Evolutionary conservation across 2,113 vertebrate species (phyloP), one percentile per base, ranked within the genome.

Genomic region (Eolophus roseicapilla): DNA sequence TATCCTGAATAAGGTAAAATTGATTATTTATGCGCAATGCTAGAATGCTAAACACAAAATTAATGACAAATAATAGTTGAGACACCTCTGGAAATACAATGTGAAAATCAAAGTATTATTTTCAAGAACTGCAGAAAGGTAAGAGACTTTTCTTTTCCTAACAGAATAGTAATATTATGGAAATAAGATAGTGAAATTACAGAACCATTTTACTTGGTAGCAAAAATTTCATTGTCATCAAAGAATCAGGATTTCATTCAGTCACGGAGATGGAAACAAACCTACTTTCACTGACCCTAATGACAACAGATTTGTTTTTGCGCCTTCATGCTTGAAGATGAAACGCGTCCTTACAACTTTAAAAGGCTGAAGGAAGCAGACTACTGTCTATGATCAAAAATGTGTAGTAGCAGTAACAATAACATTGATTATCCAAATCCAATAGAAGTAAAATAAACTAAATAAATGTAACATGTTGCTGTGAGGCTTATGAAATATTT

Each of bases 121-220:
- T 84, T 93, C 86, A 97, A 93, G 95, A 92, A 75, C 82, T 78
- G 52, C 44, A 55, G 85, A 59, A 85, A 95, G 85, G 95, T 83
- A 98, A 95, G 82, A 83, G 53, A 59, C 21, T 93, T 93, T 94
- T 94, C 5, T 91, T 96, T 95, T 96, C 78, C 52, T 95, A 93
- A 59, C 27, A 77, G 68, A 86, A 82, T 5, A 91, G 13, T 63
- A 70, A 73, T 53, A 70, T 76, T 84, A 74, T 62, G 53, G 67
- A 79, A 96, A 93, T 91, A 73, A 76, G 81, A 73, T n/a, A 62
- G 47, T 49, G 69, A 89, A 82, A 93, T 87, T 80, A 85, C n/a
- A 86, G 88, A 87, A 64, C 57, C 6, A 53, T 92, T 96, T 78
- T 86, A 76, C 23, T 82, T 65, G 39, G 23, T 67, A 85, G 83